Evolutionary conservation across 2,113 vertebrate species (phyloP), one percentile per base, ranked within the genome.

Genomic region (Pipra filicauda): DNA sequence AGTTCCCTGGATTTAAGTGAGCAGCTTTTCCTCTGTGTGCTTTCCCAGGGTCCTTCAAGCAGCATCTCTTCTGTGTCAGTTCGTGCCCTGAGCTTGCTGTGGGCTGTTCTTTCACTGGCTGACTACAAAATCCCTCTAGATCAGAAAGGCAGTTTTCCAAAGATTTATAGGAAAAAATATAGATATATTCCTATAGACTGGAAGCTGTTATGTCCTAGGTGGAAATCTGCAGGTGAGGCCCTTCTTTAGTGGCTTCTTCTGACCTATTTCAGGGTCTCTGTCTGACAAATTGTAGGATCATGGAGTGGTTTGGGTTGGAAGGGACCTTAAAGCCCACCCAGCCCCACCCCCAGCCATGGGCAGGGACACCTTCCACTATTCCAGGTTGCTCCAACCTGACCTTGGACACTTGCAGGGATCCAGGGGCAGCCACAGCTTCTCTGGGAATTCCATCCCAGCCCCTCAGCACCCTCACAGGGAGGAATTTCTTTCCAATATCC

Each of bases 311-410:
- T 30, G 15, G 19, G 15, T 49, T 15, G 59, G 61, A 8, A 85
- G 5, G 4, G 48, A 27, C 27, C 27, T 44, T 12, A 54, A 54
- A 70, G 0, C 2, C 4, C 49, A 27, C 2, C 46, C 39, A 39
- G 22, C 6, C 5, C 49, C 27, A 52, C 15, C 26, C 49, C 51
- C 51, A 26, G 23, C 48, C 48, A 11, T 14, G 58, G 33, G 17
- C 81, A 64, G 27, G 39, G 69, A 27, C 33, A 64, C 8, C 33
- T 55, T 1, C 28, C 23, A 3, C n/a, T 26, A 0, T 4, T 26
- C 27, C 48, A 26, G 31, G 28, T 0, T 52, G 31, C 12, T 43
- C 37, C 66, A 43, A 0, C 12, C 15, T 44, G 67, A 31, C 46
- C 31, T 41, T 48, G 61, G 59, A 0, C 70, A n/a, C 52, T 74